A percentile compares a stretch with the other conserved stretches of the same genome.
Conservation (phyloP, 2,888 invertebrate genomes). For the Eutolmus rufibarbis region DNA sequence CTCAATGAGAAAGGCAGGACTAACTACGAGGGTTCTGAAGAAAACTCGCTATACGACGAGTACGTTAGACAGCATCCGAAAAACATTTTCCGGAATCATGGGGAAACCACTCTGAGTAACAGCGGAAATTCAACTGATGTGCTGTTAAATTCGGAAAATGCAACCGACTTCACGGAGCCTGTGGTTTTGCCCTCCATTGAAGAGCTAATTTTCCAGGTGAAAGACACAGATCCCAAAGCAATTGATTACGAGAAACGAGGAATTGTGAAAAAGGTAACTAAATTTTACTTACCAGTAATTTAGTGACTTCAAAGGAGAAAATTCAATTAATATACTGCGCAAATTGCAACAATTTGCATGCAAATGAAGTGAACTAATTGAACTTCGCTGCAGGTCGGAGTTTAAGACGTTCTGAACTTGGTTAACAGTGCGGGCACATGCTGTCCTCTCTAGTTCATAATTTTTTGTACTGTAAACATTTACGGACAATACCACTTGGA, state of each 20-base stretch:
- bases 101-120: background rate
- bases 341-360: background rate
- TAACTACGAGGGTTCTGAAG: background rate
- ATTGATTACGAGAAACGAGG: slow-evolving; percentile 60
- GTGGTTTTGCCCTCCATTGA: background rate
- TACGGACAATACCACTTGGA: background rate
- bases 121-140: background rate
- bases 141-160: background rate
- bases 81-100: slow-evolving; percentile 52
- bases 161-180: background rate
- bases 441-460: background rate
- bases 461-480: background rate
- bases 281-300: background rate
- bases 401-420: background rate
- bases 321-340: background rate
- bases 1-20: slow-evolving; percentile 57
- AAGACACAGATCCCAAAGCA: slow-evolving; percentile 58
- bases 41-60: slow-evolving; percentile 39
- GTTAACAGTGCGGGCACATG: background rate
- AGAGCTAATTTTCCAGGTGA: slow-evolving; percentile 44
- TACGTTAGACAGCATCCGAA: slow-evolving; percentile 60
- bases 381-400: background rate
- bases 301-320: background rate
- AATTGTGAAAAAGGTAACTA: slow-evolving; percentile 53
- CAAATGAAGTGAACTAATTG: background rate